Conservation (phyloP, 1,140 invertebrate genomes). For the Ceratina calcarata region DNA sequence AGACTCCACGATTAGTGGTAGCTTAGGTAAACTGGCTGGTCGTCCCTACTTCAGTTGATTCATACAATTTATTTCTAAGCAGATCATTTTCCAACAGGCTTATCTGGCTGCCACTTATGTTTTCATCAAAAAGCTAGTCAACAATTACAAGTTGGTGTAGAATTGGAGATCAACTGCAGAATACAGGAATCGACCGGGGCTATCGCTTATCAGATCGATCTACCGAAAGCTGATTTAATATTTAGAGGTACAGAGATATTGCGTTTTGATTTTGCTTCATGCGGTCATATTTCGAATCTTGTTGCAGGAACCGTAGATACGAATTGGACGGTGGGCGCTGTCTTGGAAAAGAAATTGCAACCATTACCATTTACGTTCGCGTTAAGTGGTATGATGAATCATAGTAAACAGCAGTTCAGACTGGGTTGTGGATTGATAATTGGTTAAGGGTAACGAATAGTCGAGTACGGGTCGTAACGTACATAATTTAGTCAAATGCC, state of each 20-base stretch:
- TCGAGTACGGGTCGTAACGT: background rate
- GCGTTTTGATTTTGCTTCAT: background rate
- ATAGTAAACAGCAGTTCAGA: constrained; percentile 92
- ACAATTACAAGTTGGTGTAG: constrained; percentile 91
- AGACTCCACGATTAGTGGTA: constrained; percentile 75
- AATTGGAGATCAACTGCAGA: constrained; percentile 92
- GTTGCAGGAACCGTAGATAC: constrained; percentile 93
- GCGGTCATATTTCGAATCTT: background rate
- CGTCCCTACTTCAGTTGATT: background rate
- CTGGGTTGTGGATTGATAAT: constrained; percentile 93
- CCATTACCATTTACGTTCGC: constrained; percentile 96
- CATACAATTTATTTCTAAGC: constrained; percentile 58
- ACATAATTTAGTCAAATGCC: constrained; percentile 40
- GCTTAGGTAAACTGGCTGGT: constrained; percentile 61
- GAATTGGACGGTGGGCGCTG: constrained; percentile 96
- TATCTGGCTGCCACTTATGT: constrained; percentile 92
- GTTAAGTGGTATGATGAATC: constrained; percentile 95
- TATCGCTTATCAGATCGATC: constrained; percentile 97
- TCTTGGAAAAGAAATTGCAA: constrained; percentile 95
- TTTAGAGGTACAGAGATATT: constrained; percentile 88
- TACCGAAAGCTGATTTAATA: constrained; percentile 96
- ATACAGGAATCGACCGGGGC: constrained; percentile 95
- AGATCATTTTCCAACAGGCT: constrained; percentile 81
- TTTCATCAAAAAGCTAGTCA: constrained; percentile 97
- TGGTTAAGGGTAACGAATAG: constrained; percentile 82